phyloP scores from a whole-genome alignment of 2,113 vertebrate genomes.

The Entomyzon cyanotis region DNA sequence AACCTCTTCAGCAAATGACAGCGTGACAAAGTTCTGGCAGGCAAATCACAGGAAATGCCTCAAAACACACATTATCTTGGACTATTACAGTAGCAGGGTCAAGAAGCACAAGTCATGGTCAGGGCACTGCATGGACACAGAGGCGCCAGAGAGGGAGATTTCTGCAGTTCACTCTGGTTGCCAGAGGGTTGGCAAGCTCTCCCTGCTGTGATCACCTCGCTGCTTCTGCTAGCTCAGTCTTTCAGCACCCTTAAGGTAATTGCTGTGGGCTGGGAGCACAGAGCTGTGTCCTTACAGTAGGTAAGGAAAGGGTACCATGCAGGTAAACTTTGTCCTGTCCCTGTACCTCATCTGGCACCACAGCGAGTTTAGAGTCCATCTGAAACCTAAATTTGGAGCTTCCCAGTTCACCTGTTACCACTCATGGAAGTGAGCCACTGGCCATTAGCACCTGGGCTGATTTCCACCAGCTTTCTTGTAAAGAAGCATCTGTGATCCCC shows the following conservation, averaged over 20 bases:
- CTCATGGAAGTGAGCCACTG: rapidly evolving
- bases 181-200: not conserved
- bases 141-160: not conserved
- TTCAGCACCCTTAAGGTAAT: not conserved
- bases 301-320: not conserved
- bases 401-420: not conserved
- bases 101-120: not conserved
- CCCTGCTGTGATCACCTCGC: rapidly evolving
- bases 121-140: rapidly evolving
- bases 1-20: not conserved
- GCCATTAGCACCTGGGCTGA: not conserved
- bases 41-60: not conserved
- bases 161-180: not conserved
- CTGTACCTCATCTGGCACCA: rapidly evolving
- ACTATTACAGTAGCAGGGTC: too few relatives aligned
- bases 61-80: not conserved
- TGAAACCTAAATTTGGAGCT: not conserved
- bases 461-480: not conserved
- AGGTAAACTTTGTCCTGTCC: not conserved
- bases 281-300: not conserved
- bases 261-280: not conserved
- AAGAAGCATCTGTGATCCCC: not conserved
- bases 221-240: not conserved
- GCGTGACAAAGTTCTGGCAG: not conserved
- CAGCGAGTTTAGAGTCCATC: rapidly evolving